phyloP scores from a whole-genome alignment of 64 coral and sea anemone genomes.

The Trachythela sp. region DNA sequence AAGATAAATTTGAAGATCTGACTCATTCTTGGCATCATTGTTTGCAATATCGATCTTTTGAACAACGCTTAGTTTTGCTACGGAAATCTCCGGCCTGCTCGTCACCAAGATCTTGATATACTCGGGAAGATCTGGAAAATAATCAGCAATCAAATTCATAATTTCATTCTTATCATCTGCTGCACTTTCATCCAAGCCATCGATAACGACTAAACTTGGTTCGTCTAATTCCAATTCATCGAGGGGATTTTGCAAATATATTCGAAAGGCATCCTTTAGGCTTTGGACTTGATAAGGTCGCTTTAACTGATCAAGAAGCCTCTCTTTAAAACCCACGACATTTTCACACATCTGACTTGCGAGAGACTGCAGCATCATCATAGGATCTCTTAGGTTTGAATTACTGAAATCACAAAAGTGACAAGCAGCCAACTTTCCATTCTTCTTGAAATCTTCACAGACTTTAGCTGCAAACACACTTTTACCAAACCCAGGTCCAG shows the following conservation, averaged over 20 bases:
- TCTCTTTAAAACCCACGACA: constrained; percentile 51
- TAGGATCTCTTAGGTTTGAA: constrained; percentile 51
- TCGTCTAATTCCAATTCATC: constrained; percentile 45
- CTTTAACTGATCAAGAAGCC: constrained; percentile 1
- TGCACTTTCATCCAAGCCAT: constrained; percentile 64
- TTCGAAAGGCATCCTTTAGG: constrained; percentile 47
- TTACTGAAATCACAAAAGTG: constrained; percentile 66
- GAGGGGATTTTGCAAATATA: constrained; percentile 57
- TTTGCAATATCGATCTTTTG: constrained; percentile 29
- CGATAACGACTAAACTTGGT: constrained; percentile 49
- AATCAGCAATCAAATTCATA: constrained; percentile 33
- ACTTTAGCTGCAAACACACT: background rate
- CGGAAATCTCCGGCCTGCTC: constrained; percentile 43
- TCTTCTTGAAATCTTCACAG: constrained; percentile 18
- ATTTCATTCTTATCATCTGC: constrained; percentile 34
- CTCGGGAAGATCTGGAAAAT: constrained; percentile 54
- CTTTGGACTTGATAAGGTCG: background rate
- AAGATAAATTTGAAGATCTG: constrained; percentile 39
- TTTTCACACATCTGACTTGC: constrained; percentile 66
- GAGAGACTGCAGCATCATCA: constrained; percentile 64
- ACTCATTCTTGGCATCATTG: background rate
- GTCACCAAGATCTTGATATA: constrained; percentile 70
- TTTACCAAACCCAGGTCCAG: constrained; percentile 67
- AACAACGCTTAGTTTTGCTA: constrained; percentile 34
- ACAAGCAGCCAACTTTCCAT: constrained; percentile 2